Evolutionary conservation across 2,797 vertebrate genomes (phyloP), one percentile per base, ranked within the genome.

Genomic region (Zalophus californianus): DNA sequence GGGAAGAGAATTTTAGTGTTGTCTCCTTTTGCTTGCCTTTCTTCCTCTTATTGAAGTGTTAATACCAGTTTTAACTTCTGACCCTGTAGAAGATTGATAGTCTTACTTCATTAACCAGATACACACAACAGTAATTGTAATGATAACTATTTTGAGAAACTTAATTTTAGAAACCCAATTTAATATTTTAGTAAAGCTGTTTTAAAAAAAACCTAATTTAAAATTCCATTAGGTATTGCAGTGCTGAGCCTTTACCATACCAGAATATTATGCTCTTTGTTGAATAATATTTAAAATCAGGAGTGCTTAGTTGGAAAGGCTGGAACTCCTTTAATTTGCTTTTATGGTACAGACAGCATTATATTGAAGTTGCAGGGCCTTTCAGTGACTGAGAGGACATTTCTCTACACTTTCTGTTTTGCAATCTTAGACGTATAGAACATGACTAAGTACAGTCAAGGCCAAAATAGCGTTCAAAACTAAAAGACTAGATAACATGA

Each of bases 1-100:
- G n/a, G 25, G 52, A 64, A 94, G 82, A 94, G 32, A 91, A 79
- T 92, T 96, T 95, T 87, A 86, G n/a, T 89, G 32, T 87, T 84
- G 9, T 62, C 56, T 44, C 41, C 64, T 92, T 93, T 91, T 83
- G 25, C 7, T 72, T 25, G 79, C 20, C 56, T 95, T 72, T 89
- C 8, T 89, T 20, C 12, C 4, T 86, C 41, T 91, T 80, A 16
- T 95, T 78, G 15, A 78, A 80, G 48, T 95, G 54, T 20, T 95
- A 58, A n/a, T 94, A 58, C 32, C 66, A 48, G 94, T 73, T 90
- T 91, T 96, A 87, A 38, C 25, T 83, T 95, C 11, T 88, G 60
- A 64, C 58, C 35, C 38, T 70, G 3, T n/a, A 52, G 70, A 91
- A 91, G n/a, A 87, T 94, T 56, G 18, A 44, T 88, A 95, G 18